Conservation (phyloP, 2,113 vertebrate species). For the Mesocricetus auratus region DNA sequence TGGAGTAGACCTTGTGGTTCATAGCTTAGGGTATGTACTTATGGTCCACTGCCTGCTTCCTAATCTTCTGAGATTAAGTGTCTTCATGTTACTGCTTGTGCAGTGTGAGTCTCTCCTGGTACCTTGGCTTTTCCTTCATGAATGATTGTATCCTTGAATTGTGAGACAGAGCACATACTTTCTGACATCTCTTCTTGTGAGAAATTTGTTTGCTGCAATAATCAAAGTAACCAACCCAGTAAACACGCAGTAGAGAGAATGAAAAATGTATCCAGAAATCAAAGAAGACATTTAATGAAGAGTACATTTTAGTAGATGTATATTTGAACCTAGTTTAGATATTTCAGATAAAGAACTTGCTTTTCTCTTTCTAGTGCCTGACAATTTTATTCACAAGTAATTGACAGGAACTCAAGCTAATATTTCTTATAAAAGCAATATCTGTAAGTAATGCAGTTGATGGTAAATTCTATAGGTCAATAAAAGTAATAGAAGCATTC, state of each 20-base stretch:
- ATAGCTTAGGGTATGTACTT: neutral
- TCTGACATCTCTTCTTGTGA: neutral
- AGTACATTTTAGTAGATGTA: neutral
- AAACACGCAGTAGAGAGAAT: neutral
- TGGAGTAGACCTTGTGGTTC: too few relatives aligned
- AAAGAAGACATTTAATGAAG: neutral
- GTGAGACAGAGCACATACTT: too few relatives aligned
- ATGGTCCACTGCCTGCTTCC: neutral
- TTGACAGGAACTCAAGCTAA: constrained; percentile 26
- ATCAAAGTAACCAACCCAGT: neutral
- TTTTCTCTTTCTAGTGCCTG: neutral
- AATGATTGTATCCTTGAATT: neutral
- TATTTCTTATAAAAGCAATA: constrained; percentile 48
- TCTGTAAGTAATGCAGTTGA: constrained; percentile 17
- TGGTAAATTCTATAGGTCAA: neutral
- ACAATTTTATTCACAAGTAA: constrained; percentile 29
- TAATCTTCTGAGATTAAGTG: neutral
- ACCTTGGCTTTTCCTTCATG: neutral
- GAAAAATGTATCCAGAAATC: neutral
- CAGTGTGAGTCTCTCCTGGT: neutral
- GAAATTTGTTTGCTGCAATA: too few relatives aligned
- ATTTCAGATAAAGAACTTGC: neutral
- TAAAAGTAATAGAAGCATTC: neutral
- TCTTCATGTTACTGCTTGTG: neutral
- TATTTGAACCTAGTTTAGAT: neutral